Evolutionary conservation across 2,888 invertebrate species (phyloP).

Genomic region (Phyllotreta striolata): DNA sequence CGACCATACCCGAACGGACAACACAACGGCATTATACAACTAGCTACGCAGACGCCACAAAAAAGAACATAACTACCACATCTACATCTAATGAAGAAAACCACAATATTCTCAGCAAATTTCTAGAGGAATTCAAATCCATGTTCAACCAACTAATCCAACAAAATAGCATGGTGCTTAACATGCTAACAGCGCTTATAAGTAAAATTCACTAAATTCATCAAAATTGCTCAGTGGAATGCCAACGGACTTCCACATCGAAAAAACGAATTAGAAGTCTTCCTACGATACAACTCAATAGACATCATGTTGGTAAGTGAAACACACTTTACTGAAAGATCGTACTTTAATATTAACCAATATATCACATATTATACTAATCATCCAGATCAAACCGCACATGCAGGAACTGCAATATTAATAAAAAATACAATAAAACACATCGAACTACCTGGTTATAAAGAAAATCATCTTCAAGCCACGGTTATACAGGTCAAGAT

Average conservation of each 20-base stretch:
- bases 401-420: not conserved
- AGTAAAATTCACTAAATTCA: too few relatives aligned
- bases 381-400: conserved; percentile 23
- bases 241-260: not conserved
- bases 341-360: not conserved
- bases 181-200: too few relatives aligned
- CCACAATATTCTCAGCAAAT: too few relatives aligned
- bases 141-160: not conserved
- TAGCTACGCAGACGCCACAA: too few relatives aligned
- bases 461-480: not conserved
- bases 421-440: not conserved
- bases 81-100: too few relatives aligned
- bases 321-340: conserved; percentile 32
- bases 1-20: too few relatives aligned
- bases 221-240: too few relatives aligned
- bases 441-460: not conserved
- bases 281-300: not conserved
- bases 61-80: too few relatives aligned
- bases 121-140: conserved; percentile 11
- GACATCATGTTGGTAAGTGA: conserved; percentile 36
- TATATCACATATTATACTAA: conserved; percentile 22
- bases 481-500: not conserved
- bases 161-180: too few relatives aligned
- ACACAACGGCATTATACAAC: not conserved
- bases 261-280: not conserved